Conservation (phyloP, 2,113 vertebrate genomes). For the Festucalex cinctus region DNA sequence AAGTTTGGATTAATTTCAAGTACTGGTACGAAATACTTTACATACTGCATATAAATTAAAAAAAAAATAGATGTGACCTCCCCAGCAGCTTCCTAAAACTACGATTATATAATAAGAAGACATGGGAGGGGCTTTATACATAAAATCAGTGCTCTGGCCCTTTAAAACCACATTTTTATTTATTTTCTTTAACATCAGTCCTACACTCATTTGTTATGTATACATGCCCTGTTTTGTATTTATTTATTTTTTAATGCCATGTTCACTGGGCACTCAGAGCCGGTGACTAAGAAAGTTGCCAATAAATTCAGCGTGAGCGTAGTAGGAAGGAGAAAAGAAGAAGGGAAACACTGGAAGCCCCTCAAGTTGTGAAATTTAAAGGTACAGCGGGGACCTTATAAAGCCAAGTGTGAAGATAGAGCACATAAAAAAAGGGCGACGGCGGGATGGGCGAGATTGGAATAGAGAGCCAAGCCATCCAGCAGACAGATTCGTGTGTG, state of each 20-base stretch:
- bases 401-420: constrained; percentile 49
- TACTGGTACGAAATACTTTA: too few relatives aligned
- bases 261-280: constrained; percentile 7
- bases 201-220: constrained; percentile 3
- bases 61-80: too few relatives aligned
- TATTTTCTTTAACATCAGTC: constrained; percentile 6
- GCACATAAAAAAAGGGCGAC: constrained; percentile 42
- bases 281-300: constrained; percentile 26
- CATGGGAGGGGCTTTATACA: neutral
- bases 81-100: neutral
- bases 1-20: too few relatives aligned
- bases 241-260: constrained; percentile 9
- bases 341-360: constrained; percentile 30
- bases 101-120: neutral
- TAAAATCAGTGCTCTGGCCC: neutral
- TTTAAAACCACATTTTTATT: neutral
- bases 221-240: constrained; percentile 7
- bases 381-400: constrained; percentile 49
- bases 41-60: too few relatives aligned
- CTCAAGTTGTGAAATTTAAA: constrained; percentile 58
- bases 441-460: constrained; percentile 39
- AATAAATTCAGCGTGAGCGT: constrained; percentile 26
- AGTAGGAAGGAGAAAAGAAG: constrained; percentile 19
- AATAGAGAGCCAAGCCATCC: constrained; percentile 49
- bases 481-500: constrained; percentile 49